Conservation (phyloP, 1,140 invertebrate genomes). For the Drosophila kikkawai region DNA sequence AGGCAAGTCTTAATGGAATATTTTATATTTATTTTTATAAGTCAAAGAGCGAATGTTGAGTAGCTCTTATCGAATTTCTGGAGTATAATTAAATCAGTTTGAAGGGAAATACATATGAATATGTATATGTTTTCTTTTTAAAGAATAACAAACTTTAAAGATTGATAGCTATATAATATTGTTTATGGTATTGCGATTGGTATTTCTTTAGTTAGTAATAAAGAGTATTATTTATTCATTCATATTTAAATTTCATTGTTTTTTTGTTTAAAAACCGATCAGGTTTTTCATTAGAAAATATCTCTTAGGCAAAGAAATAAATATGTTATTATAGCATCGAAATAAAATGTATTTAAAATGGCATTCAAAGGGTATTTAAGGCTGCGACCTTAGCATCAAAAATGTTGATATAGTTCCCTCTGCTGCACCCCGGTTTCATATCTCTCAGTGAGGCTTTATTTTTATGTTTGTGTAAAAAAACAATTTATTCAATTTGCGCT, state of each 20-base stretch:
- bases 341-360: neutral
- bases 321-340: neutral
- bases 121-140: neutral
- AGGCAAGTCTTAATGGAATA: no score
- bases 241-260: neutral
- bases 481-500: conserved; percentile 78
- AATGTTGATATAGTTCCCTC: neutral
- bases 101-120: neutral
- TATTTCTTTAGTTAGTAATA: neutral
- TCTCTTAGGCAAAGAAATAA: neutral
- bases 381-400: neutral
- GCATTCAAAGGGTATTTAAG: neutral
- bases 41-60: neutral
- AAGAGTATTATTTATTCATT: neutral
- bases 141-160: neutral
- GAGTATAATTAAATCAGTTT: neutral
- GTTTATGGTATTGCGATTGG: no score
- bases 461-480: conserved; percentile 58
- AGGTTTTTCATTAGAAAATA: neutral
- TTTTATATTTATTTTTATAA: neutral
- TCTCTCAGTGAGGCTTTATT: conserved; percentile 41
- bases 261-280: neutral
- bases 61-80: neutral
- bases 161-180: no score
- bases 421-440: conserved; percentile 6